phyloP scores from a whole-genome alignment of 1,140 invertebrate genomes.

The Micrasema minimum region DNA sequence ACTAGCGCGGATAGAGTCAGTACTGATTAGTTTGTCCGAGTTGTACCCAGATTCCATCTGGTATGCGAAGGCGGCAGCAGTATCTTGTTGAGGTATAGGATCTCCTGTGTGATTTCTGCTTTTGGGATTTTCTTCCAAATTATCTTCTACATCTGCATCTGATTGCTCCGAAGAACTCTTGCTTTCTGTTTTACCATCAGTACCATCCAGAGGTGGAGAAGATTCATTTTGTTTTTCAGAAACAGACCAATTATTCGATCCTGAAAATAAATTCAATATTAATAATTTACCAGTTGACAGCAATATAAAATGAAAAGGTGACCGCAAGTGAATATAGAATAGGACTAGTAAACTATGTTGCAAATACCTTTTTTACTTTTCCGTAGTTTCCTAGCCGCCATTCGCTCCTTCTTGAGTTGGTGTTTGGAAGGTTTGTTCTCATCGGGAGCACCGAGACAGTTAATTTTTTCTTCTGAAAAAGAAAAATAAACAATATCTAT shows the following conservation, averaged over 20 bases:
- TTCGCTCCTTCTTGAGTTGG: slow-evolving; percentile 76
- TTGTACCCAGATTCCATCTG: slow-evolving; percentile 76
- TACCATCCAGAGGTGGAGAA: neutral
- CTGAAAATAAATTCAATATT: neutral
- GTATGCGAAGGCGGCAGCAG: slow-evolving; percentile 63
- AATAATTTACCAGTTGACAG: slow-evolving; percentile 1
- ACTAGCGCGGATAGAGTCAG: slow-evolving; percentile 65
- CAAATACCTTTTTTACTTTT: slow-evolving; percentile 50
- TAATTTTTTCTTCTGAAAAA: slow-evolving; percentile 65
- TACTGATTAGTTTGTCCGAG: slow-evolving; percentile 72
- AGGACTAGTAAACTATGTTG: no score
- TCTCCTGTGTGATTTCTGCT: slow-evolving; percentile 53
- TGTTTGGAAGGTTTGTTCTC: slow-evolving; percentile 72
- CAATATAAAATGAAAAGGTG: no score
- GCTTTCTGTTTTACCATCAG: slow-evolving; percentile 56
- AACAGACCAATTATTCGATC: no score
- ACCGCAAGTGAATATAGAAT: no score
- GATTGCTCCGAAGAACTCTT: slow-evolving; percentile 73
- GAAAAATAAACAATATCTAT: no score
- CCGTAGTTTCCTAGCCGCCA: slow-evolving; percentile 67
- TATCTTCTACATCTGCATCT: slow-evolving; percentile 85
- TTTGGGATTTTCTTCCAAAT: slow-evolving; percentile 71
- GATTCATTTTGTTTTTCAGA: slow-evolving; percentile 43
- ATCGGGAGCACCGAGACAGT: slow-evolving; percentile 60
- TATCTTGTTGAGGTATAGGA: slow-evolving; percentile 58